Evolutionary conservation across 2,113 vertebrate species (phyloP).

Genomic region (Cettia cetti): DNA sequence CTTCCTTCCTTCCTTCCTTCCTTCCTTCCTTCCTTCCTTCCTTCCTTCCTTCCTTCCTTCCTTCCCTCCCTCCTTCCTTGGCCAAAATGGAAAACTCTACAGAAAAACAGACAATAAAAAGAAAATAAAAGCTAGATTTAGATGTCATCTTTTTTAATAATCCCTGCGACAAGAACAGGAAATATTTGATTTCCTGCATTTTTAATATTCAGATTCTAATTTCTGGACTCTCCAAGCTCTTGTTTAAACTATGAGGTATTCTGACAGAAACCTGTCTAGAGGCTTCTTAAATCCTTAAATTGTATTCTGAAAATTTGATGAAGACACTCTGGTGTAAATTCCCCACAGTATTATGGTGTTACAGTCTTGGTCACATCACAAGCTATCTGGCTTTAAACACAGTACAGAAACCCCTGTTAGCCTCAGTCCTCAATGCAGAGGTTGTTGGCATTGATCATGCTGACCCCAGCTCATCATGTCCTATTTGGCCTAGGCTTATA

Average conservation of each 20-base stretch:
- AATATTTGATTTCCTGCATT: neutral
- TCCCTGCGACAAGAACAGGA: neutral
- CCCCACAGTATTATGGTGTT: constrained; percentile 1
- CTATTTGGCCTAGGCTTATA: neutral
- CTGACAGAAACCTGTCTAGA: neutral
- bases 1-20: neutral
- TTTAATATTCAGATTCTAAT: neutral
- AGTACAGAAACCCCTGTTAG: neutral
- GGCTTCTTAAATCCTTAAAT: neutral
- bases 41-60: neutral
- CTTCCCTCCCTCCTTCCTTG: neutral
- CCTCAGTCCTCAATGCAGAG: neutral
- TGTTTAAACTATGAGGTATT: neutral
- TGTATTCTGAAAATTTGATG: neutral
- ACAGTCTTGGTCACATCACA: neutral
- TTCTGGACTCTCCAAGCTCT: neutral
- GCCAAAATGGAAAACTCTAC: neutral
- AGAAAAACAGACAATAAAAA: neutral
- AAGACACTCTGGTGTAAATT: neutral
- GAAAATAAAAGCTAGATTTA: neutral
- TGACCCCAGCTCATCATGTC: neutral
- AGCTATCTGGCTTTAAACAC: neutral
- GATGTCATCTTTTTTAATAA: neutral
- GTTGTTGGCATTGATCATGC: neutral
- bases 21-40: too few species aligned